Conservation (phyloP, 2,888 invertebrate genomes). For the Melieria picta region DNA sequence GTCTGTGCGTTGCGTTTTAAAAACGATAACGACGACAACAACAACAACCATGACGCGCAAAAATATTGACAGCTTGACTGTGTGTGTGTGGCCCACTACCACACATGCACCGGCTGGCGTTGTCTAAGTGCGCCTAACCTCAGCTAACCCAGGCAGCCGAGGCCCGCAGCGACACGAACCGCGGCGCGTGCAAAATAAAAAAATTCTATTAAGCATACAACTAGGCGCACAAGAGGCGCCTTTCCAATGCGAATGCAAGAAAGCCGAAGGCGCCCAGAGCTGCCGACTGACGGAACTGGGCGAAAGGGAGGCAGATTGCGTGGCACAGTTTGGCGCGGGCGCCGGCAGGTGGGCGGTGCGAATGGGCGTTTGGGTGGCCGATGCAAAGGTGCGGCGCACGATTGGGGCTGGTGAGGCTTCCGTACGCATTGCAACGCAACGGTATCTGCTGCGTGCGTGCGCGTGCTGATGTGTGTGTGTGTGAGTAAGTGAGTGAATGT, state of each 20-base stretch:
- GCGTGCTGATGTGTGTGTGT: not conserved
- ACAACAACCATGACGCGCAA: not conserved
- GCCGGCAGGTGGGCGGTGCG: not conserved
- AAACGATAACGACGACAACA: conserved; percentile 14
- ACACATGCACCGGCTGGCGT: conserved; percentile 10
- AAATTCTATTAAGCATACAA: conserved; percentile 32
- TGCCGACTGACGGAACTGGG: too few relatives aligned
- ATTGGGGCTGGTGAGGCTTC: not conserved
- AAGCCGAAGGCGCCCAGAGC: too few relatives aligned
- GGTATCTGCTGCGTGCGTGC: not conserved
- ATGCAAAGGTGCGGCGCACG: not conserved
- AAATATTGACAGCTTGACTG: conserved; percentile 20
- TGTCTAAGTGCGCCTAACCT: conserved; percentile 24
- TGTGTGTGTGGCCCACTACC: conserved; percentile 17
- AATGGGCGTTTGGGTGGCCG: not conserved
- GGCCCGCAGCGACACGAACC: too few relatives aligned
- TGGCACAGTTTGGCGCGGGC: not conserved
- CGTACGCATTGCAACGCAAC: conserved; percentile 5
- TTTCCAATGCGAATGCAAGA: too few relatives aligned
- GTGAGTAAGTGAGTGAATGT: not conserved
- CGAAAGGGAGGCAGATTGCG: too few relatives aligned
- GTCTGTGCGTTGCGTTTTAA: not conserved
- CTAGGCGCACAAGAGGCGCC: conserved; percentile 18
- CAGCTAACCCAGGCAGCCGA: not conserved
- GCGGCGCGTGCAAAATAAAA: conserved; percentile 20